These are phyloP conservation scores for Corvus moneduloides DNA, from an alignment of 2,113 vertebrate species.

Conservation along the genomic window DNA sequence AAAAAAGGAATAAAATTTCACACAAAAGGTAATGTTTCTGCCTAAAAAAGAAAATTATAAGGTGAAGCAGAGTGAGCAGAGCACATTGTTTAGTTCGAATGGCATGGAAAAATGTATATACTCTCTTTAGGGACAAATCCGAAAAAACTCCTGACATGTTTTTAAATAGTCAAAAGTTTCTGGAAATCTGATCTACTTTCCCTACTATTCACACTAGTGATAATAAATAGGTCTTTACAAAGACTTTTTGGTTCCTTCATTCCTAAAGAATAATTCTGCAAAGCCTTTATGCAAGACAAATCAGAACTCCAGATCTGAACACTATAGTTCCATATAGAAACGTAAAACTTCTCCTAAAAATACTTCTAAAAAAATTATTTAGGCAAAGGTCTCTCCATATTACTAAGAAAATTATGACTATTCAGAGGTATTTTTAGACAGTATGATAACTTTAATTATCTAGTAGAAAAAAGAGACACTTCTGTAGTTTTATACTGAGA, in stretches of 20 bases:
- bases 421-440: neutral
- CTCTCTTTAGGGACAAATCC: neutral
- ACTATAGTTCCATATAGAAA: neutral
- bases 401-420: neutral
- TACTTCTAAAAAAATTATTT: neutral
- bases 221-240: neutral
- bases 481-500: neutral
- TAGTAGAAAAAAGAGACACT: neutral
- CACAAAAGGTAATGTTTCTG: neutral
- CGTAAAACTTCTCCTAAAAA: neutral
- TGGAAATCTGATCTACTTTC: neutral
- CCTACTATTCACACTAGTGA: neutral
- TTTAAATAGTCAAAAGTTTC: neutral
- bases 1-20: neutral
- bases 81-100: neutral
- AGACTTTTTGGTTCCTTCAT: neutral
- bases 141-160: neutral
- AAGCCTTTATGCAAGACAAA: neutral
- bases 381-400: neutral
- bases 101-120: neutral
- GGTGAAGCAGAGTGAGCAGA: neutral
- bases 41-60: neutral
- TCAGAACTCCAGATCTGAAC: neutral
- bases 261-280: neutral
- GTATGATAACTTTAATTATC: neutral